Evolutionary conservation across 64 coral and sea anemone species (phyloP).

Genomic region (Astreopora myriophthalma): DNA sequence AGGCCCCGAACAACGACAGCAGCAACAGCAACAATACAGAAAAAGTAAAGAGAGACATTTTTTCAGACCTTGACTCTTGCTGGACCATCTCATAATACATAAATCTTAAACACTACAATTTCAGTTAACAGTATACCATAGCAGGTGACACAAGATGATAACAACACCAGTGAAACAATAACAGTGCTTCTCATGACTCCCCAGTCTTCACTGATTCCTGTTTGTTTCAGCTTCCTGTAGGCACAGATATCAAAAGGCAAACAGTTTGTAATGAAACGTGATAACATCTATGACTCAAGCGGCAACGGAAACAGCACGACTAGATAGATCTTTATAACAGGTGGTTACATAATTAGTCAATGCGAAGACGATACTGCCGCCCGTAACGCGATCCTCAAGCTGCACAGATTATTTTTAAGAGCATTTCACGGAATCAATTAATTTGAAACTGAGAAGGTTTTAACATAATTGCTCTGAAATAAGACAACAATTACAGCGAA

Average conservation of each 20-base stretch:
- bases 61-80: neutral
- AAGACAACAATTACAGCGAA: no score
- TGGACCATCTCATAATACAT: neutral
- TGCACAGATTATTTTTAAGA: no score
- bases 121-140: neutral
- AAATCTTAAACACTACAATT: no score
- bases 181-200: neutral
- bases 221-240: neutral
- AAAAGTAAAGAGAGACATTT: neutral
- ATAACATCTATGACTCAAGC: neutral
- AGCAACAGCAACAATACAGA: neutral
- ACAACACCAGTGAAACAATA: constrained; percentile 7
- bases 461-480: neutral
- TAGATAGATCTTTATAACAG: neutral
- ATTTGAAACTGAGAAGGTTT: neutral
- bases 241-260: neutral
- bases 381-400: neutral
- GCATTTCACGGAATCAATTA: neutral
- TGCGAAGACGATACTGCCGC: neutral
- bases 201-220: neutral
- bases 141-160: constrained; percentile 14
- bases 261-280: neutral
- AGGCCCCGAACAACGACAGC: no score
- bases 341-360: neutral
- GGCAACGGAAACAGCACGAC: neutral